Evolutionary conservation across 2,888 invertebrate species (phyloP), one percentile per base, ranked within the genome.

Genomic region (Leptinotarsa peninsularis): DNA sequence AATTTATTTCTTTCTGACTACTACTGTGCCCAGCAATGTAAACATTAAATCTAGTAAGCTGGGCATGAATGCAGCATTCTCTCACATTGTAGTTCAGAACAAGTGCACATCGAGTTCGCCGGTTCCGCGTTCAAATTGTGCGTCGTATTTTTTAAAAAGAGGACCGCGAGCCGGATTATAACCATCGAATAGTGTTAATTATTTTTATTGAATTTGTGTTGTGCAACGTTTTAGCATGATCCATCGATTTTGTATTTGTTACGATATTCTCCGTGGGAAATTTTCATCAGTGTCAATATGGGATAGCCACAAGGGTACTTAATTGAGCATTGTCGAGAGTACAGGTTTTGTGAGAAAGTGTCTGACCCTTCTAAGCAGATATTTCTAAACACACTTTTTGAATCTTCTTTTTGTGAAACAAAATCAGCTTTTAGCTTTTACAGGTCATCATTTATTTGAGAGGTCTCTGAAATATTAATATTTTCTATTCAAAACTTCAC

Each of bases 11-110:
- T 66, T 63, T 50, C 58, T 52, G 72, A 33, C 72, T 72, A 67
- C 54, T 66, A 43, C 54, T 49, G 70, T 70, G 23, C 70, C 58
- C 58, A 58, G 58, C 49, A 74, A 76, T 74, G 74, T 76, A 76
- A 76, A 76, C 76, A 76, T 76, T 71, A 66, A 74, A 74, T 71
- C 76, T 63, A 74, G 69, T 49, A 18, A 43, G 70, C 23, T 49
- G 33, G 54, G 18, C 10, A 23, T 18, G 33, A 49, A 56, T 70
- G 74, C 76, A 52, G 73, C 67, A 73, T 73, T 52, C 74, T 76
- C 74, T 76, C 76, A 60, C 74, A 76, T 73, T 76, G 73, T 76
- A 73, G 58, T 70, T 58, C 70, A 60, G 70, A 70, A 70, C 70
- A 70, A 58, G 70, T 60, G 70, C 70, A 70, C 70, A 66, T 67